Percentiles rank a stretch among this genome's conserved stretches.
Conservation (phyloP, 2,113 vertebrate genomes). For the Eulemur macaco region DNA sequence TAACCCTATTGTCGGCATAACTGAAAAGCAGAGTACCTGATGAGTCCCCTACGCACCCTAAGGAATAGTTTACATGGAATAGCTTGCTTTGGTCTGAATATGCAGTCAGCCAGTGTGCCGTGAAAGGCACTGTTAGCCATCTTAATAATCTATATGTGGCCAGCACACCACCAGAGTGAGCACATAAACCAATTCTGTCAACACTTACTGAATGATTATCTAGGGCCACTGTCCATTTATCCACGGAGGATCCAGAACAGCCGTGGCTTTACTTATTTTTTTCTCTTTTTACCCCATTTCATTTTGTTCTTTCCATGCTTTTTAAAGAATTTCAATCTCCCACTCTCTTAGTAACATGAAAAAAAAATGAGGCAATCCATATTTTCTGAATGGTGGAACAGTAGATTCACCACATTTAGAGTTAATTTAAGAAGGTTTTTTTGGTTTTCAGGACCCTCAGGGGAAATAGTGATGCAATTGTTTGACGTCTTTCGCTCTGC, state of each 20-base stretch:
- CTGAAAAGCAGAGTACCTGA: background rate
- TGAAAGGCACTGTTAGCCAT: background rate
- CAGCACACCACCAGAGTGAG: background rate
- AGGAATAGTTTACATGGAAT: background rate
- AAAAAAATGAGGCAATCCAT: conserved; percentile 39
- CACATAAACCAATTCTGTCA: background rate
- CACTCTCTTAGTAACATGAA: background rate
- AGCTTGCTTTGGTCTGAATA: background rate
- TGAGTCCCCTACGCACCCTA: background rate
- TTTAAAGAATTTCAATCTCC: conserved; percentile 29
- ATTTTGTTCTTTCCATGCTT: background rate
- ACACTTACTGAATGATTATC: background rate
- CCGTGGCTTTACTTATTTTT: background rate
- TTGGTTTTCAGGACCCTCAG: conserved; percentile 51
- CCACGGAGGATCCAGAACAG: background rate
- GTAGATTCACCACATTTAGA: conserved; percentile 50
- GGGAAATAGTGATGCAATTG: conserved; percentile 63
- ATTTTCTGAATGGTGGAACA: conserved; percentile 44
- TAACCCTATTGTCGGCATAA: conserved; percentile 9
- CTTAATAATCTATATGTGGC: conserved; percentile 14
- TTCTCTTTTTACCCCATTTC: background rate
- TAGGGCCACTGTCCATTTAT: background rate
- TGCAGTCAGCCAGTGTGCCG: background rate
- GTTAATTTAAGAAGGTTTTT: conserved; percentile 62
- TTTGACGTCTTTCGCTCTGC: conserved; percentile 60